Evolutionary conservation across 37 sponge, comb jelly and placozoan genomes (phyloP), one percentile per base, ranked within the genome.

Genomic region (Ephydatia muelleri): DNA sequence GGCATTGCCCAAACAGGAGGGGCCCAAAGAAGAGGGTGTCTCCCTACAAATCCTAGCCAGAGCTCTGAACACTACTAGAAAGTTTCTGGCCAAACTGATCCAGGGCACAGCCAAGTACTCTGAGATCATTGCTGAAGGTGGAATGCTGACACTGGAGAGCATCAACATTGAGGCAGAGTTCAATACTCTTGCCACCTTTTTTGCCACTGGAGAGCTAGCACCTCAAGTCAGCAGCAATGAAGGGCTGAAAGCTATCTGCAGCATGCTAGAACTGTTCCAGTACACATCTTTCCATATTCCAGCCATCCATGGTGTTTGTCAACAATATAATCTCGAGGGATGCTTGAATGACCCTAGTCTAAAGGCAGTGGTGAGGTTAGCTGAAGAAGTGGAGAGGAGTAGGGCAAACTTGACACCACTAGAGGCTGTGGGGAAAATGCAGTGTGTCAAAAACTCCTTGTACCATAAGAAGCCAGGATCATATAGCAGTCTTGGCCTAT

Each of bases 221-320:
- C 65, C 36, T 78, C 64, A 23, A 2, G 67, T 22, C 49, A 22
- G 0, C 1, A 65, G 64, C 22, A 31, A 28, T 25, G 68, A 77
- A 30, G 86, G 77, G 36, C 28, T 85, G 47, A 68, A 38, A 47
- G 87, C 73, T 27, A 78, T 90, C 23, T 31, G 68, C 34, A 84
- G 77, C 43, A 82, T 90, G 38, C 64, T 90, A 67, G 72, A 90
- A 48, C 74, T 90, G 47, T 85, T 90, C 64, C 86, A 90, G 83
- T 90, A 80, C 76, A 86, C 80, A 0, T 38, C 85, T 31, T 16
- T 65, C n/a, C 86, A 90, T 74, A 81, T 90, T 72, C 49, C 70
- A 14, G 85, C 65, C 66, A 90, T 90, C 31, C 35, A 47, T 72
- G 29, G 29, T 82, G 91, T 86, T 8, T 90, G 86, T 82, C 68